Percentiles rank a stretch among this genome's conserved stretches.
Conservation (phyloP, 1,140 invertebrate genomes). For the Holotrichia oblita region DNA sequence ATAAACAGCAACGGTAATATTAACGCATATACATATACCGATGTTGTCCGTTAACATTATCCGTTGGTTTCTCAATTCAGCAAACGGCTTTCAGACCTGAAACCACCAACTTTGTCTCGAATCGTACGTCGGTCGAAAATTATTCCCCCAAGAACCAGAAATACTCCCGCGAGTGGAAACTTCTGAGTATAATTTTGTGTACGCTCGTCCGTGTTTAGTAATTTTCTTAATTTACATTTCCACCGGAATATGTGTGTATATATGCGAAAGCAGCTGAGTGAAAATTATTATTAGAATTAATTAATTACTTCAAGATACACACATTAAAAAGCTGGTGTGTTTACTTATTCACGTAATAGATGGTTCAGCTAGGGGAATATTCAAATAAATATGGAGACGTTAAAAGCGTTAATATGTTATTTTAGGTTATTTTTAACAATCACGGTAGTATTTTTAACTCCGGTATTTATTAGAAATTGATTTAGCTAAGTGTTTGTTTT, state of each 20-base stretch:
- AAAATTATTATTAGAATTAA: conserved; percentile 22
- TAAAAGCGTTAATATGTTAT: not conserved
- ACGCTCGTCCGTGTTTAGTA: not conserved
- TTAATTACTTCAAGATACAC: conserved; percentile 3
- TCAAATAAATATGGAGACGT: not conserved
- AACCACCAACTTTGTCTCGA: no score
- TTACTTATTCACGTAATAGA: not conserved
- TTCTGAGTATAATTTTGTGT: not conserved
- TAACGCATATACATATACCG: no score
- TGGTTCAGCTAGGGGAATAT: not conserved
- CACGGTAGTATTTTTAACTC: no score
- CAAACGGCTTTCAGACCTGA: no score
- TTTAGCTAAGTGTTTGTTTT: no score
- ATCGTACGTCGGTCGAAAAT: not conserved
- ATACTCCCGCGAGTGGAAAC: not conserved
- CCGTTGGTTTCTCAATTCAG: no score
- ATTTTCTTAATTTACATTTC: conserved; percentile 7
- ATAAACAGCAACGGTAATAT: no score
- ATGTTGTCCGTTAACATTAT: no score
- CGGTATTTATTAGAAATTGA: no score
- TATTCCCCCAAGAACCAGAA: not conserved
- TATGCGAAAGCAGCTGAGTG: not conserved
- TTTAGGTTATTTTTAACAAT: no score
- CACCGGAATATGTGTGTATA: not conserved
- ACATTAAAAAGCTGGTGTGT: not conserved